Conservation (phyloP, 2,888 invertebrate species). For the Hoplodrina ambigua region DNA sequence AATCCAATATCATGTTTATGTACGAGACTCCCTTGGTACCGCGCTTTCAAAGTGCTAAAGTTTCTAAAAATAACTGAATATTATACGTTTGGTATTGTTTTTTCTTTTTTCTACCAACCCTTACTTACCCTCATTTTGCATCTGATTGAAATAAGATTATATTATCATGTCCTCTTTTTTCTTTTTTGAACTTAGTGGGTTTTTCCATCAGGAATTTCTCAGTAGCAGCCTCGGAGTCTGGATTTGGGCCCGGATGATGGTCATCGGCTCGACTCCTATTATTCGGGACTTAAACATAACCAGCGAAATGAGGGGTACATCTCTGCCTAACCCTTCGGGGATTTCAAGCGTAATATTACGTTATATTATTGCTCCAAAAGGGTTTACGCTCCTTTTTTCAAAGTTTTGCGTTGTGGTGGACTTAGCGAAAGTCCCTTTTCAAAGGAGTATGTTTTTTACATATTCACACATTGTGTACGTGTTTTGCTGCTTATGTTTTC, state of each 20-base stretch:
- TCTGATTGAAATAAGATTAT: slow-evolving; percentile 7
- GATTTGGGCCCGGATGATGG: no score
- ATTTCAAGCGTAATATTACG: no score
- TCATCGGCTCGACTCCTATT: no score
- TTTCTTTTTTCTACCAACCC: neutral
- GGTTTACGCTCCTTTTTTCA: neutral
- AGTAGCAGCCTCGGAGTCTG: no score
- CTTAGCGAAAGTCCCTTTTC: neutral
- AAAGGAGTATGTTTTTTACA: no score
- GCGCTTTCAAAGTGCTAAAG: neutral
- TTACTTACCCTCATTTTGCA: neutral
- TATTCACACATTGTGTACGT: neutral
- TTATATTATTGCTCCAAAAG: slow-evolving; percentile 1
- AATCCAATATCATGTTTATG: slow-evolving; percentile 11
- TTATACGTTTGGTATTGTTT: neutral
- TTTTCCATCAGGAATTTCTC: no score
- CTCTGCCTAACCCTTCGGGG: no score
- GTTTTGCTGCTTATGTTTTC: neutral
- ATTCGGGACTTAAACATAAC: no score
- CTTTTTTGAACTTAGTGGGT: no score
- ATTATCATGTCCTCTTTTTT: no score
- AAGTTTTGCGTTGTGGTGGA: neutral
- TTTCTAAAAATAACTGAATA: slow-evolving; percentile 16
- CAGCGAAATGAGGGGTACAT: no score
- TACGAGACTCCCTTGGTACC: slow-evolving; percentile 8